Percentiles rank a stretch among this genome's conserved stretches.
These are phyloP conservation scores for Deroplatys truncata DNA, from an alignment of 2,888 invertebrate species.

Conservation along the genomic window DNA sequence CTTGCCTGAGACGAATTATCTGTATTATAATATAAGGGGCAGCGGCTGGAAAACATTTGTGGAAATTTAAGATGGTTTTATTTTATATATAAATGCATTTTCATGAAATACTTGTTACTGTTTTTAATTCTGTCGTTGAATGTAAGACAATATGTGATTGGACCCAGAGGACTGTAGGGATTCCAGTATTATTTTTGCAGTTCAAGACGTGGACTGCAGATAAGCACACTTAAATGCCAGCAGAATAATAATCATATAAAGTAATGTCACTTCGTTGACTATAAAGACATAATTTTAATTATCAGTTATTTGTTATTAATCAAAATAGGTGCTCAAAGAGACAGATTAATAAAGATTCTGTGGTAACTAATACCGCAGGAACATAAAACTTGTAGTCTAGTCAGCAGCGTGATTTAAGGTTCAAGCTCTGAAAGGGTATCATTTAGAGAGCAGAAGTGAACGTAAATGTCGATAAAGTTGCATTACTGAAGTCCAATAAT, in stretches of 20 bases:
- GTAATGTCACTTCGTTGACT: neutral
- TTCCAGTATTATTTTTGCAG: neutral
- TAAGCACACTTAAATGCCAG: neutral
- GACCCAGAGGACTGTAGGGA: neutral
- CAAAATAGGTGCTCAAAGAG: neutral
- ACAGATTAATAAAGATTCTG: neutral
- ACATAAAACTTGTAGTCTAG: neutral
- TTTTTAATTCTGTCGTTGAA: neutral
- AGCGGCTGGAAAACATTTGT: neutral
- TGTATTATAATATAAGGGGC: neutral
- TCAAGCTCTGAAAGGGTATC: neutral
- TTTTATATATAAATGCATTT: neutral
- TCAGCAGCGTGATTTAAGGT: neutral
- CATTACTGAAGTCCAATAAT: neutral
- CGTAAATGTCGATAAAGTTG: neutral
- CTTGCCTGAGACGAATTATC: slow-evolving; percentile 1
- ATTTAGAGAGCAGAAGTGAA: neutral
- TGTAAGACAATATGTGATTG: neutral
- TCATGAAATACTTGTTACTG: neutral
- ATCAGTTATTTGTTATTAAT: neutral
- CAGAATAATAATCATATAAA: no score
- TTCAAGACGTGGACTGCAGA: neutral
- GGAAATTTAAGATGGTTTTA: neutral
- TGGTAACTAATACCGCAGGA: neutral
- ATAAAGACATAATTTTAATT: neutral